These are phyloP conservation scores for Anthrax anthrax DNA, from an alignment of 2,888 invertebrate species.

Conservation along the genomic window DNA sequence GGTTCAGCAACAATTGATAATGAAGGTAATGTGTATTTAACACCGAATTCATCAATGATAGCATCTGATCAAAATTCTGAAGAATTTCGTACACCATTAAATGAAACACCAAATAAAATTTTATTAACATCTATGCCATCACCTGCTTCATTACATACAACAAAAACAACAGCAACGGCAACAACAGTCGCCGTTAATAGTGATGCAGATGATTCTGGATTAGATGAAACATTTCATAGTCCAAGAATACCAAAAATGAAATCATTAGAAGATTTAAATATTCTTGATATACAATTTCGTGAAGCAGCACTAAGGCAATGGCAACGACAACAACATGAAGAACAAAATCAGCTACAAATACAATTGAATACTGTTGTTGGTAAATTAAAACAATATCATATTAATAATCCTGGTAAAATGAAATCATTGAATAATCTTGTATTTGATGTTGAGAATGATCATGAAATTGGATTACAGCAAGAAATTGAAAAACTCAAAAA, in stretches of 20 bases:
- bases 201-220: constrained; percentile 26
- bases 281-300: constrained; percentile 32
- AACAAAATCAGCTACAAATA: constrained; percentile 5
- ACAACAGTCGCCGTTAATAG: constrained; percentile 14
- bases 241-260: constrained; percentile 33
- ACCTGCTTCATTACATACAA: constrained; percentile 13
- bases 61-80: constrained; percentile 20
- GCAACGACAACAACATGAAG: background rate
- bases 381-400: constrained; percentile 22
- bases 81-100: constrained; percentile 29
- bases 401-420: constrained; percentile 25
- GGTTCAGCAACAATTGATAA: constrained; percentile 12
- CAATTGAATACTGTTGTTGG: constrained; percentile 29
- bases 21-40: constrained; percentile 24
- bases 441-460: constrained; percentile 22
- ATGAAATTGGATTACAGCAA: constrained; percentile 23
- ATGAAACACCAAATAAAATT: constrained; percentile 23
- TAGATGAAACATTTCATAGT: constrained; percentile 32
- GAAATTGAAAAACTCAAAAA: constrained; percentile 25
- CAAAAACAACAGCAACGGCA: background rate
- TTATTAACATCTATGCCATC: constrained; percentile 16
- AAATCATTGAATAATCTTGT: constrained; percentile 31
- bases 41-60: constrained; percentile 29
- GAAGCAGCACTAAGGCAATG: constrained; percentile 16
- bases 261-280: constrained; percentile 32